Evolutionary conservation across 2,797 vertebrate genomes (phyloP).

Genomic region (Antrozous pallidus): DNA sequence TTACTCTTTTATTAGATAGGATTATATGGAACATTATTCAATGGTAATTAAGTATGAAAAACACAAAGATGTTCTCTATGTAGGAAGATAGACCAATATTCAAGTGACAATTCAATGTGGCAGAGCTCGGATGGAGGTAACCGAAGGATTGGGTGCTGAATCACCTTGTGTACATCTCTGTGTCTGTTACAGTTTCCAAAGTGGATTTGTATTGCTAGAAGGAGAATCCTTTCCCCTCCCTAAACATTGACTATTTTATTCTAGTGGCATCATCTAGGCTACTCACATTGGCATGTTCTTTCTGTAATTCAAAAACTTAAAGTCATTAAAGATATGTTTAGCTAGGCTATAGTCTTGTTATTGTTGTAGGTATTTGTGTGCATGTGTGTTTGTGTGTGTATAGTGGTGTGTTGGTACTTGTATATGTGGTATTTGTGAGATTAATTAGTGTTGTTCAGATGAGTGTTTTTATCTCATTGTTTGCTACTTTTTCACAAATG

Average conservation of each 20-base stretch:
- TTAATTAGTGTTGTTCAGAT: neutral
- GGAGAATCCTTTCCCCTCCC: neutral
- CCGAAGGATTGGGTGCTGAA: neutral
- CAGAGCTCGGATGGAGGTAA: neutral
- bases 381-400: neutral
- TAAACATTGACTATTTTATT: neutral
- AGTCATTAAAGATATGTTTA: slow-evolving; percentile 11
- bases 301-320: neutral
- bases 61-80: neutral
- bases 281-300: neutral
- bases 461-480: neutral
- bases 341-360: neutral
- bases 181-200: neutral
- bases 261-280: neutral
- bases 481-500: neutral
- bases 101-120: neutral
- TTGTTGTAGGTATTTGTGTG: neutral
- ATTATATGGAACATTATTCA: neutral
- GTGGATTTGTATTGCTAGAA: neutral
- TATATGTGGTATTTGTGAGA: neutral
- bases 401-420: neutral
- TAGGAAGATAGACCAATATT: neutral
- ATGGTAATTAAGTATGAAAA: neutral
- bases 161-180: neutral
- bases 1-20: too few relatives aligned